Evolutionary conservation across 2,113 vertebrate species (phyloP).

Genomic region (Hyaena hyaena): DNA sequence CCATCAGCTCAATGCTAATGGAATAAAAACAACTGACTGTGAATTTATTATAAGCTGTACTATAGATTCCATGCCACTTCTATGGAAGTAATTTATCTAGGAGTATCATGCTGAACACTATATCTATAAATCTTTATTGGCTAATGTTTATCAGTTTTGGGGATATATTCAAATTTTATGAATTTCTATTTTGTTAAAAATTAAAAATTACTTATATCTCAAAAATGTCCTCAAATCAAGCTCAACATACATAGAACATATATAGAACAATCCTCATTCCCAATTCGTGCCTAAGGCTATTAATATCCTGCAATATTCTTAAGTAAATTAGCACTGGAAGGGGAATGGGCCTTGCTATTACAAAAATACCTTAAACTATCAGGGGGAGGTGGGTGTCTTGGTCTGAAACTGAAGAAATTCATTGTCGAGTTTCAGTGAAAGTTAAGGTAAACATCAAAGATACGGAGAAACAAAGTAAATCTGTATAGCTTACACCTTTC

Average conservation of each 20-base stretch:
- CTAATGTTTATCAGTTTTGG: background rate
- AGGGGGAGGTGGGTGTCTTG: background rate
- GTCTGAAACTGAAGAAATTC: slow-evolving; percentile 34
- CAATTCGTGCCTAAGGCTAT: background rate
- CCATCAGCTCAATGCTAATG: slow-evolving; percentile 27
- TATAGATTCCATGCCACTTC: background rate
- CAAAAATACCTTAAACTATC: background rate
- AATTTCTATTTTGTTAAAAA: slow-evolving; percentile 59
- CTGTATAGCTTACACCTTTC: background rate
- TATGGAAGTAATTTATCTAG: background rate
- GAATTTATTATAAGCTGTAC: slow-evolving; percentile 8
- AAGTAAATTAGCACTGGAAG: background rate
- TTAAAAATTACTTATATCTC: background rate
- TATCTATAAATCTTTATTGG: background rate
- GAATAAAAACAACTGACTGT: slow-evolving; percentile 3
- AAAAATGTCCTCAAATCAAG: slow-evolving; percentile 41
- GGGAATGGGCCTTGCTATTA: background rate
- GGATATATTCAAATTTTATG: slow-evolving; percentile 8
- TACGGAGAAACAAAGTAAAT: slow-evolving; percentile 36
- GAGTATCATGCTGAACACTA: background rate
- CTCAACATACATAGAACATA: background rate
- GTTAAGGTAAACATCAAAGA: background rate
- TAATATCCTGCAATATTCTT: background rate
- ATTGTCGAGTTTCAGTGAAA: slow-evolving; percentile 19
- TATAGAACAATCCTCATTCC: background rate